Evolutionary conservation across 2,113 vertebrate species (phyloP).

Genomic region (Rissa tridactyla): DNA sequence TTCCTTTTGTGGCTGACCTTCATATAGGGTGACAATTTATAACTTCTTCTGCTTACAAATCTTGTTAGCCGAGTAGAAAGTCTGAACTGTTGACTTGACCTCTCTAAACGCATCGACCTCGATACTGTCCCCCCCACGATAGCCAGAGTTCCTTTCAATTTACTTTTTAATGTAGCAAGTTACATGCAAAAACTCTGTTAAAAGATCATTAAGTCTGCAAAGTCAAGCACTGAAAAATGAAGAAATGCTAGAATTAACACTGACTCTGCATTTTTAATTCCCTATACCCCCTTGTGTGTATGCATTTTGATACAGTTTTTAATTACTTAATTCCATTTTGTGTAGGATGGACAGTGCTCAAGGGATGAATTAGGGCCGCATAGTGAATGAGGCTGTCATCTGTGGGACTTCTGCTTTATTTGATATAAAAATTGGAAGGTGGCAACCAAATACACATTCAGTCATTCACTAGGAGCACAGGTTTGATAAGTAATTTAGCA

Average conservation of each 20-base stretch:
- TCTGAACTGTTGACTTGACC: neutral
- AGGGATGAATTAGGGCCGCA: neutral
- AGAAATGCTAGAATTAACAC: neutral
- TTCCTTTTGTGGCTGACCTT: neutral
- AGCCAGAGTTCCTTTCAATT: neutral
- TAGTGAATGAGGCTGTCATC: neutral
- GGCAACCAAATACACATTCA: neutral
- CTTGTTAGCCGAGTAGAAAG: neutral
- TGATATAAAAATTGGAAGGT: neutral
- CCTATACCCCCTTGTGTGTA: neutral
- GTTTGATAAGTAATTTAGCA: neutral
- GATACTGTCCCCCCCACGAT: neutral
- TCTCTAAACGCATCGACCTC: neutral
- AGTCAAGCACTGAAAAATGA: neutral
- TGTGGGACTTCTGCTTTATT: neutral
- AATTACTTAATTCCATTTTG: constrained; percentile 22
- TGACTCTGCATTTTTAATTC: constrained; percentile 4
- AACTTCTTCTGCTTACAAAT: neutral
- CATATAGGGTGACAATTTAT: neutral
- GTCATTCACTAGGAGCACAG: neutral
- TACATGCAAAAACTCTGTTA: neutral
- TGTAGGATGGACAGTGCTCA: neutral
- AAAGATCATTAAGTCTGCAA: neutral
- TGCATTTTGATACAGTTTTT: constrained; percentile 12
- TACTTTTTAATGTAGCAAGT: neutral